phyloP scores from a whole-genome alignment of 2,113 vertebrate genomes.

The Dunckerocampus dactyliophorus region DNA sequence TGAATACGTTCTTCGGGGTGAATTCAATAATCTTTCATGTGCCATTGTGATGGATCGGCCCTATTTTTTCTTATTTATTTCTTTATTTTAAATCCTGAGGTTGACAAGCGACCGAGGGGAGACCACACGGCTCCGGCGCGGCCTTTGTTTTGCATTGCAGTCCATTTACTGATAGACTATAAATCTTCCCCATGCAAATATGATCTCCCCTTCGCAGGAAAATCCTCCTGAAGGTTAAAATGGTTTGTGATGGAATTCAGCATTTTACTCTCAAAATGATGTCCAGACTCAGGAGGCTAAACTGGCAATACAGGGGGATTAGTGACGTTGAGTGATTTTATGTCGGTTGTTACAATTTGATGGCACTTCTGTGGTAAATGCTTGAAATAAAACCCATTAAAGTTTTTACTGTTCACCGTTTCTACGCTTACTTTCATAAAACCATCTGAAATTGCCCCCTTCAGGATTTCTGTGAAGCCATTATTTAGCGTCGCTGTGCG shows the following conservation, averaged over 20 bases:
- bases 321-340: conserved; percentile 64
- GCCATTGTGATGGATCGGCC: conserved; percentile 76
- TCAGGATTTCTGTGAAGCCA: conserved; percentile 47
- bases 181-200: conserved; percentile 76
- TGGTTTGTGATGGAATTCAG: conserved; percentile 55
- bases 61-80: conserved; percentile 42
- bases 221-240: conserved; percentile 76
- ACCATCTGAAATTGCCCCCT: conserved; percentile 53
- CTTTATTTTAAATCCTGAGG: conserved; percentile 60
- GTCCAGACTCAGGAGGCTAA: conserved; percentile 46
- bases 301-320: conserved; percentile 49
- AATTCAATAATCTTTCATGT: conserved; percentile 72
- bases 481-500: conserved; percentile 21
- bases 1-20: conserved; percentile 64
- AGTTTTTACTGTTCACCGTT: conserved; percentile 60
- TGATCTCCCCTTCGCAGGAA: conserved; percentile 62
- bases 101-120: conserved; percentile 66
- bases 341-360: conserved; percentile 64
- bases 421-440: conserved; percentile 52
- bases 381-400: conserved; percentile 66
- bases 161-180: conserved; percentile 71
- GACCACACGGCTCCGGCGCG: conserved; percentile 42
- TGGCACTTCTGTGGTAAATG: conserved; percentile 59
- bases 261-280: conserved; percentile 45
- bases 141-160: conserved; percentile 69